These are phyloP conservation scores for Stenotaenia linearis DNA, from an alignment of 2,888 invertebrate genomes.

Conservation along the genomic window DNA sequence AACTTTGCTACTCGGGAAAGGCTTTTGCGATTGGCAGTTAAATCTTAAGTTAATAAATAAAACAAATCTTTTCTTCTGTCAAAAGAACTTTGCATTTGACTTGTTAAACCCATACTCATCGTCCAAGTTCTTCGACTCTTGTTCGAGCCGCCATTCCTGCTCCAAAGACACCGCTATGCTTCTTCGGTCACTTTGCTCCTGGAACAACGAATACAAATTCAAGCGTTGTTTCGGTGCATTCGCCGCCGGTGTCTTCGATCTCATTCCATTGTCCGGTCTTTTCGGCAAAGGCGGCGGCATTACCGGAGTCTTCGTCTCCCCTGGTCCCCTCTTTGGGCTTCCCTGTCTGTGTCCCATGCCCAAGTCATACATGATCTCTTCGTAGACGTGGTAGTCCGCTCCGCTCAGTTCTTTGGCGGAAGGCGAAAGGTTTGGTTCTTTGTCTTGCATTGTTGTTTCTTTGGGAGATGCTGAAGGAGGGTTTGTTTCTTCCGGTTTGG, in stretches of 20 bases:
- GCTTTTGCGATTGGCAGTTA: too few species aligned
- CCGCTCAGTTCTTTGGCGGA: slow-evolving; percentile 16
- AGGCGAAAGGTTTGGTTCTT: background rate
- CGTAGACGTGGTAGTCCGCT: slow-evolving; percentile 44
- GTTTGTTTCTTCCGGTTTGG: background rate
- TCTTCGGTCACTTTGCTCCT: slow-evolving; percentile 41
- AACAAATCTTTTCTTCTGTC: background rate
- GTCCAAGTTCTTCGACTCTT: background rate
- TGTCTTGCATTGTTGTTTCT: slow-evolving; percentile 24
- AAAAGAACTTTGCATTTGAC: background rate
- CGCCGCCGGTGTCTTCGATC: slow-evolving; percentile 27
- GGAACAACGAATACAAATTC: slow-evolving; percentile 43
- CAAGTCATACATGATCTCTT: slow-evolving; percentile 44
- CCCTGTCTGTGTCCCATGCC: background rate
- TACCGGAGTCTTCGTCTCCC: background rate
- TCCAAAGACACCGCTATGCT: slow-evolving; percentile 42
- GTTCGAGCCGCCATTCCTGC: slow-evolving; percentile 39
- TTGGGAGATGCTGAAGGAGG: slow-evolving; percentile 4
- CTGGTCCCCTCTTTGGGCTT: background rate
- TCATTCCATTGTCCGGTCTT: slow-evolving; percentile 37
- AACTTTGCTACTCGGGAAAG: too few species aligned
- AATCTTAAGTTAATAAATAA: background rate
- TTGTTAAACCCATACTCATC: slow-evolving; percentile 40
- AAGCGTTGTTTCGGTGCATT: slow-evolving; percentile 41
- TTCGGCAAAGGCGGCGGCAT: slow-evolving; percentile 41